Conservation (phyloP, 2,113 vertebrate genomes). For the Reinhardtius hippoglossoides region DNA sequence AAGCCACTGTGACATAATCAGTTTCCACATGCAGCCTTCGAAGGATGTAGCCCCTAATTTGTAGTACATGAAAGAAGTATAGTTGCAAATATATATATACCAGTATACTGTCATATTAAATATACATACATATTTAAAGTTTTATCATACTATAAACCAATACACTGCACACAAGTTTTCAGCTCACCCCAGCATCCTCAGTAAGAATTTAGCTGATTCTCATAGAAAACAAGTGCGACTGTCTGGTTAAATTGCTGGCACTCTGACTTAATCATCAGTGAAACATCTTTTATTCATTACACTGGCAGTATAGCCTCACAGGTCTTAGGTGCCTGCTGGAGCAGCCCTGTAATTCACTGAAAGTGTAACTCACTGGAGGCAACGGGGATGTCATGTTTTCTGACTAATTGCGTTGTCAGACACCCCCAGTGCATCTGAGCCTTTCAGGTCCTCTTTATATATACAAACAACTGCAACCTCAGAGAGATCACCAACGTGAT, state of each 20-base stretch:
- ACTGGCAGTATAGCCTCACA: slow-evolving; percentile 10
- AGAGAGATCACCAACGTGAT: slow-evolving; percentile 23
- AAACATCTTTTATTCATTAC: slow-evolving; percentile 52
- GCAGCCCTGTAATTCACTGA: slow-evolving; percentile 35
- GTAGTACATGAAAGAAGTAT: too few species aligned
- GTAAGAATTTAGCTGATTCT: slow-evolving; percentile 18
- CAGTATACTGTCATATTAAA: background rate
- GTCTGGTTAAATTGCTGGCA: slow-evolving; percentile 32
- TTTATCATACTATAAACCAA: background rate
- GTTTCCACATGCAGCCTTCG: too few species aligned
- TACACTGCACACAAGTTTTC: background rate
- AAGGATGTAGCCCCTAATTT: too few species aligned
- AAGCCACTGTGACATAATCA: too few species aligned
- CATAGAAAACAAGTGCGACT: slow-evolving; percentile 38
- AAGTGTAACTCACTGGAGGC: slow-evolving; percentile 48
- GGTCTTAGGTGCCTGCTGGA: slow-evolving; percentile 30
- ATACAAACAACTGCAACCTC: slow-evolving; percentile 38
- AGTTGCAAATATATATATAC: background rate
- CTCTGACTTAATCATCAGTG: slow-evolving; percentile 34
- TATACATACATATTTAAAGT: background rate
- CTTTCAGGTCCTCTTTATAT: slow-evolving; percentile 35
- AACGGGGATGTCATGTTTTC: slow-evolving; percentile 46
- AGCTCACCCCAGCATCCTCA: slow-evolving; percentile 4
- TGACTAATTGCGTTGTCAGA: slow-evolving; percentile 51
- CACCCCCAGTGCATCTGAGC: slow-evolving; percentile 5